phyloP scores from a whole-genome alignment of 1,140 invertebrate genomes.

The Kradibia gibbosae region DNA sequence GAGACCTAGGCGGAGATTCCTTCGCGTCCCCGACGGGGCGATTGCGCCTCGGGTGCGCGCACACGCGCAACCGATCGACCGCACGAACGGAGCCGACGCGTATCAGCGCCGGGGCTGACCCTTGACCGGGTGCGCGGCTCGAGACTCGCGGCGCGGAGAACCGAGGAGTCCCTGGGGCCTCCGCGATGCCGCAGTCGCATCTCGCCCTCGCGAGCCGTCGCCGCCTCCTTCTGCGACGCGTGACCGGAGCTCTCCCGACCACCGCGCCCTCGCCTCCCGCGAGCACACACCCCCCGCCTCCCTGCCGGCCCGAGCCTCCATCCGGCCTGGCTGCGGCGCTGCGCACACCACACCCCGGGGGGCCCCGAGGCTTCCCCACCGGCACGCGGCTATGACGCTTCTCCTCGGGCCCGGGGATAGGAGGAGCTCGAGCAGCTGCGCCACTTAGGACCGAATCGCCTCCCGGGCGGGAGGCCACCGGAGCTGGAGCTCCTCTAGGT shows the following conservation, averaged over 20 bases:
- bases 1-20: not conserved
- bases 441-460: not conserved
- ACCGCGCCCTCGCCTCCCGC: not conserved
- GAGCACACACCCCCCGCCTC: not conserved
- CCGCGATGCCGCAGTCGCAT: not conserved
- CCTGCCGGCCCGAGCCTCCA: not conserved
- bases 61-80: not conserved
- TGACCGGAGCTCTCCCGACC: not conserved
- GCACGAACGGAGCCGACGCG: not conserved
- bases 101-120: constrained; percentile 33
- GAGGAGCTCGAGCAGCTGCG: not conserved
- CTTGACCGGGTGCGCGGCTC: constrained; percentile 21
- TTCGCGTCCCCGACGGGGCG: not conserved
- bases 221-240: no score
- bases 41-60: not conserved
- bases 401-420: not conserved
- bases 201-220: not conserved
- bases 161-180: not conserved
- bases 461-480: not conserved
- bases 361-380: not conserved
- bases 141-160: not conserved
- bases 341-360: not conserved
- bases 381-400: not conserved
- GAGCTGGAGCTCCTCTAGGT: not conserved
- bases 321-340: not conserved